These are phyloP conservation scores for Lasioglossum calceatum DNA, from an alignment of 2,888 invertebrate genomes.

Conservation along the genomic window DNA sequence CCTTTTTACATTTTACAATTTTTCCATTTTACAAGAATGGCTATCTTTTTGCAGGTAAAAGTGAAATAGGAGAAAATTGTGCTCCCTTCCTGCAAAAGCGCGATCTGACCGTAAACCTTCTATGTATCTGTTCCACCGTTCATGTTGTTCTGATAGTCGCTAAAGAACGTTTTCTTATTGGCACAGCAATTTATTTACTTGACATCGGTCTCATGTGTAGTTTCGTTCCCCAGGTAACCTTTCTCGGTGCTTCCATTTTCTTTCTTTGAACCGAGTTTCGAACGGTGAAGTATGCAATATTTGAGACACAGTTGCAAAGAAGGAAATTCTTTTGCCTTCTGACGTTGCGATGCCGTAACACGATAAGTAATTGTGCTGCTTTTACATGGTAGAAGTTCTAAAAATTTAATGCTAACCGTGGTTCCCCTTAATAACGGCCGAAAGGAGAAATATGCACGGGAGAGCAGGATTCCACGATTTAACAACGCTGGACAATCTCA, in stretches of 20 bases:
- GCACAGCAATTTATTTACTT: neutral
- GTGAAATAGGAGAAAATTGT: neutral
- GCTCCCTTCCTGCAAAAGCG: neutral
- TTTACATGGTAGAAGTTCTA: neutral
- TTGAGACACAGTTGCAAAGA: neutral
- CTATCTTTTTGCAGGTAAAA: neutral
- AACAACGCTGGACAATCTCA: neutral
- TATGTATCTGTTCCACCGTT: neutral
- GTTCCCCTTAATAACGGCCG: neutral
- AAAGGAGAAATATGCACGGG: neutral
- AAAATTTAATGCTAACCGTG: neutral
- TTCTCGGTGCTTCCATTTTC: neutral
- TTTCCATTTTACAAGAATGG: neutral
- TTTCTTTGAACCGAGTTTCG: neutral
- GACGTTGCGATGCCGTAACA: neutral
- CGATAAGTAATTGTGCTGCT: neutral
- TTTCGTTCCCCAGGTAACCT: neutral
- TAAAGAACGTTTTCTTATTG: neutral
- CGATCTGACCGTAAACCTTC: neutral
- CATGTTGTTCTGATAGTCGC: neutral
- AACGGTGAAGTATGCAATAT: neutral
- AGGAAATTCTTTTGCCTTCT: neutral
- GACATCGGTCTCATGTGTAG: neutral
- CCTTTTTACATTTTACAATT: neutral
- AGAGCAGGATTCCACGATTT: neutral